Evolutionary conservation across 1,140 invertebrate genomes (phyloP).

Genomic region (Brachionus asplanchnoidis): DNA sequence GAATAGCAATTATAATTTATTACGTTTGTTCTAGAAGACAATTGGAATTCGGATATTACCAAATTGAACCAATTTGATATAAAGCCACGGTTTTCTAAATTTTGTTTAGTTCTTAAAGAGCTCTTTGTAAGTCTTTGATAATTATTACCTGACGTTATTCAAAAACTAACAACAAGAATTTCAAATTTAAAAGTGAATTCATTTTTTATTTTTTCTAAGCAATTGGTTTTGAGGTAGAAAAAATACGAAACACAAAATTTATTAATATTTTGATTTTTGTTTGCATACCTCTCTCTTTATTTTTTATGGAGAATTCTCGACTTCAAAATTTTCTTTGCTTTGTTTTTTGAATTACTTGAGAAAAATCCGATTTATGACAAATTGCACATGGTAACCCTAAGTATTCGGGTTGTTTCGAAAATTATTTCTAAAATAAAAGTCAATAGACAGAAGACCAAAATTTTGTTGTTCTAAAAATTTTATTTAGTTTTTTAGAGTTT

Average conservation of each 20-base stretch:
- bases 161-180: not conserved
- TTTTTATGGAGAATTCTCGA: not conserved
- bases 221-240: not conserved
- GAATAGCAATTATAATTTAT: not conserved
- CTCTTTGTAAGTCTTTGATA: not conserved
- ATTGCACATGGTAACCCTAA: not conserved
- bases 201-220: not conserved
- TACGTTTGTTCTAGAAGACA: not conserved
- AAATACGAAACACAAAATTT: not conserved
- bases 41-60: not conserved
- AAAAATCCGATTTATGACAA: constrained; percentile 1
- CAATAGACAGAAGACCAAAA: not conserved
- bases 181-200: not conserved
- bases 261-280: not conserved
- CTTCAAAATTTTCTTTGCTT: not conserved
- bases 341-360: not conserved
- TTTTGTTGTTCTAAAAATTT: not conserved
- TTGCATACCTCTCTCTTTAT: constrained; percentile 2
- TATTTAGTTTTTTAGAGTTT: not conserved
- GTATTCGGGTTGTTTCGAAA: not conserved
- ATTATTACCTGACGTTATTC: not conserved
- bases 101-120: not conserved
- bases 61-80: not conserved
- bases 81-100: not conserved
- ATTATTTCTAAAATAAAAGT: not conserved